A percentile compares a stretch with the other conserved stretches of the same genome.
Conservation (phyloP, 1,140 invertebrate species). For the Agraylea sexmaculata region DNA sequence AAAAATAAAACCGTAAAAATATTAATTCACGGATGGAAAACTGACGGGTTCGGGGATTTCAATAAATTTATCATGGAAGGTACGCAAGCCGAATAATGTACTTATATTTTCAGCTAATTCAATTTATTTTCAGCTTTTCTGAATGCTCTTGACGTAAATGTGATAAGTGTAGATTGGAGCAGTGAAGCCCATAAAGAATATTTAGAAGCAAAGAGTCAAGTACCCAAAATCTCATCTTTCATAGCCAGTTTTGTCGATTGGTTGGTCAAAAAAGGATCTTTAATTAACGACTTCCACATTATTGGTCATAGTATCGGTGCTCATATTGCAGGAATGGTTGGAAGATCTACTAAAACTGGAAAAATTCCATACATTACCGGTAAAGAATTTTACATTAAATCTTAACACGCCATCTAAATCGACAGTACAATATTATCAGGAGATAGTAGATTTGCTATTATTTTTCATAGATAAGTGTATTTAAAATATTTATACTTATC, state of each 20-base stretch:
- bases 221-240: conserved; percentile 30
- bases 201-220: conserved; percentile 30
- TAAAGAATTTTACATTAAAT: too few relatives aligned
- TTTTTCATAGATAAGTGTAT: too few relatives aligned
- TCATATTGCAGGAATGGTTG: conserved; percentile 41
- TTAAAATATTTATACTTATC: too few relatives aligned
- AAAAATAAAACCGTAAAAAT: conserved; percentile 14
- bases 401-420: too few relatives aligned
- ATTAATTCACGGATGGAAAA: conserved; percentile 16
- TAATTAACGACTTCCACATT: conserved; percentile 35
- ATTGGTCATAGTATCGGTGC: conserved; percentile 49
- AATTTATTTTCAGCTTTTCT: conserved; percentile 29
- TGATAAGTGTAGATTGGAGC: conserved; percentile 18
- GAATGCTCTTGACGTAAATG: conserved; percentile 23
- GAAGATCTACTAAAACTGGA: conserved; percentile 22
- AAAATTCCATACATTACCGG: conserved; percentile 14
- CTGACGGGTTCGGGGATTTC: conserved; percentile 1
- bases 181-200: conserved; percentile 27
- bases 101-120: too few relatives aligned
- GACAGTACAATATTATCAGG: too few relatives aligned
- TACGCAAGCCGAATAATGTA: too few relatives aligned
- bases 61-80: conserved; percentile 9
- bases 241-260: conserved; percentile 38
- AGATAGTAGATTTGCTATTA: too few relatives aligned
- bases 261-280: conserved; percentile 25